Evolutionary conservation across 2,113 vertebrate species (phyloP).

Genomic region (Lagopus muta): DNA sequence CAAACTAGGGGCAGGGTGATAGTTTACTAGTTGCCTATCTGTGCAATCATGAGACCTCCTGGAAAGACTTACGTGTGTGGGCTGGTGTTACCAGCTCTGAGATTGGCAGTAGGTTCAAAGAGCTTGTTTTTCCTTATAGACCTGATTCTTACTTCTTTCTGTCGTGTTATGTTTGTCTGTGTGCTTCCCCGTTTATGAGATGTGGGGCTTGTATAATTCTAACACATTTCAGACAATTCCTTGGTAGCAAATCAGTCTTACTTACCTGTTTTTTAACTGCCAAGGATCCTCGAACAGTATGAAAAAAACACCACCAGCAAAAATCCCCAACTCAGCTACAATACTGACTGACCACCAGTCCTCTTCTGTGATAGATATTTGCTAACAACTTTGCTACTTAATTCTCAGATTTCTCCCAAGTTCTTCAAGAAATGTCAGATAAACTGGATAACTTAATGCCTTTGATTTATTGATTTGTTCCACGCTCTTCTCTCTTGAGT

Average conservation of each 20-base stretch:
- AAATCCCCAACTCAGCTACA: background rate
- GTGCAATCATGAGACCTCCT: background rate
- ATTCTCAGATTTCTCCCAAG: slow-evolving; percentile 32
- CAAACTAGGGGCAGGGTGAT: background rate
- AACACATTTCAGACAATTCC: background rate
- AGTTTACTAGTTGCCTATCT: background rate
- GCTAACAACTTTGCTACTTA: slow-evolving; percentile 22
- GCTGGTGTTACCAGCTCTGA: background rate
- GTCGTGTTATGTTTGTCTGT: background rate
- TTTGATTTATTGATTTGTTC: slow-evolving; percentile 60
- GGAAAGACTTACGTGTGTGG: background rate
- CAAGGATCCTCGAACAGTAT: background rate
- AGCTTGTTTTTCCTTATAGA: background rate
- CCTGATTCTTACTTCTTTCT: background rate
- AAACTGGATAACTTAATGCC: slow-evolving; percentile 19
- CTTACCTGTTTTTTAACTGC: background rate
- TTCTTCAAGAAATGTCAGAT: slow-evolving; percentile 31
- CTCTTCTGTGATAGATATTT: slow-evolving; percentile 28
- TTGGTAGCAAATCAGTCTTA: background rate
- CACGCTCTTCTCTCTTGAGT: slow-evolving; percentile 13
- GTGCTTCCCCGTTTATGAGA: background rate
- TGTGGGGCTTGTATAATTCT: background rate
- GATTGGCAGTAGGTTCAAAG: background rate
- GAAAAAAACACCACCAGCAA: background rate
- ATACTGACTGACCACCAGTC: slow-evolving; percentile 26